phyloP scores from a whole-genome alignment of 2,113 vertebrate genomes.

The Misgurnus mizolepis region DNA sequence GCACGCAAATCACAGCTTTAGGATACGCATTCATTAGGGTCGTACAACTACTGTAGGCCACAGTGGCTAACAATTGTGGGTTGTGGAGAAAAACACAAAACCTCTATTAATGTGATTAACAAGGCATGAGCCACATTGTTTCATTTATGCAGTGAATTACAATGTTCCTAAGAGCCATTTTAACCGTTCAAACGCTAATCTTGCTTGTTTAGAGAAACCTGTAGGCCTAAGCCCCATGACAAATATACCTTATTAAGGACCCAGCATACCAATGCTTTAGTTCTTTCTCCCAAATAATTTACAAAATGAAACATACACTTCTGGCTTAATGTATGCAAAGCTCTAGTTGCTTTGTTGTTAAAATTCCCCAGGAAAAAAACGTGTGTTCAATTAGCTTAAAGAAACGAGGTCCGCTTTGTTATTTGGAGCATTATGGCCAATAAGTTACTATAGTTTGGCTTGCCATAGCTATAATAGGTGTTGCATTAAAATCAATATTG shows the following conservation, averaged over 20 bases:
- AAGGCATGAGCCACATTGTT: constrained; percentile 13
- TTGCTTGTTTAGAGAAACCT: not conserved
- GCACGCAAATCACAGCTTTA: not conserved
- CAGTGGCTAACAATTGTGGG: not conserved
- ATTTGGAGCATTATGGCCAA: not conserved
- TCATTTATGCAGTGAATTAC: not conserved
- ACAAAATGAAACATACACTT: not conserved
- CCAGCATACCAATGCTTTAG: too few species aligned
- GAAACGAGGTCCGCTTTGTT: constrained; percentile 14
- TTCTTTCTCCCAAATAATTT: not conserved
- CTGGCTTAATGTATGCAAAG: not conserved
- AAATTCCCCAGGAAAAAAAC: not conserved
- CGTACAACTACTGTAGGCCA: not conserved
- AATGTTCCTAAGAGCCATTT: not conserved
- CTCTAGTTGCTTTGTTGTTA: not conserved
- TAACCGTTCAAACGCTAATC: not conserved
- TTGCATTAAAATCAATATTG: not conserved
- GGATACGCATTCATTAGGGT: constrained; percentile 13
- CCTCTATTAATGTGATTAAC: constrained; percentile 17
- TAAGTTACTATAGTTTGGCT: not conserved
- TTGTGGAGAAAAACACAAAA: not conserved
- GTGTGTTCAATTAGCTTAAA: not conserved
- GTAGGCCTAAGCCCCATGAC: not conserved
- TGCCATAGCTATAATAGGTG: not conserved
- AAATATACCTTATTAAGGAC: not conserved